Base-by-base conservation (phyloP, 2,888 invertebrate species). In the Pandemis corylana region DNA sequence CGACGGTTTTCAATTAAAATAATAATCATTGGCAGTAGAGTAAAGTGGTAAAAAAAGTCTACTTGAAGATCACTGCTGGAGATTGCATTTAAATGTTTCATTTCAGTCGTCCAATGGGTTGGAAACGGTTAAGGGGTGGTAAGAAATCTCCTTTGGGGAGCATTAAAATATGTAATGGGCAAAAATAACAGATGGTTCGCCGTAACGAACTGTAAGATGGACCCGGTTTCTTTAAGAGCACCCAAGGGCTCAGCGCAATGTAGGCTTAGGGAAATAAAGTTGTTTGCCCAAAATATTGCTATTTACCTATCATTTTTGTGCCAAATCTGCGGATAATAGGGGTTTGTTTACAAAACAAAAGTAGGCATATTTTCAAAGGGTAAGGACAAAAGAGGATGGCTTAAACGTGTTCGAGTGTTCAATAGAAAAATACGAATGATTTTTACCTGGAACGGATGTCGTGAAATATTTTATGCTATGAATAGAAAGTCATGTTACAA, bases 231-330 rank as follows among this genome's bases (percentile, higher is more conserved):
- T 80, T 79, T 85, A 89, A 89, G 84, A 83, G 87, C 84, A 78
- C 90, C 89, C 90, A 78, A 77, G 88, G 89, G 89, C 83, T 79
- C 81, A 78, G 77, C 77, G 81, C 83, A 82, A 88, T 90, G 90
- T 91, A 90, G 86, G 90, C 91, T 87, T 84, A 87, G 88, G 90
- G 89, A 90, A 90, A 87, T 87, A 87, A 89, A 89, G 87, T 89
- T 93, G 91, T 93, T 92, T 93, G 89, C 87, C 83, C 87, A 88
- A 91, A 92, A 92, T 90, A 92, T 91, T 92, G 89, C 90, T 94
- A 90, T 93, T 94, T 93, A 89, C 89, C 87, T 90, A 91, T 92
- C 89, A 90, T 91, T 92, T 91, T 91, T 89, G 87, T 84, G 82
- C 82, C 85, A 91, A 92, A 93, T 93, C 91, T 89, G 86, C 80